phyloP scores from a whole-genome alignment of 2,113 vertebrate genomes.

The Siniperca chuatsi region DNA sequence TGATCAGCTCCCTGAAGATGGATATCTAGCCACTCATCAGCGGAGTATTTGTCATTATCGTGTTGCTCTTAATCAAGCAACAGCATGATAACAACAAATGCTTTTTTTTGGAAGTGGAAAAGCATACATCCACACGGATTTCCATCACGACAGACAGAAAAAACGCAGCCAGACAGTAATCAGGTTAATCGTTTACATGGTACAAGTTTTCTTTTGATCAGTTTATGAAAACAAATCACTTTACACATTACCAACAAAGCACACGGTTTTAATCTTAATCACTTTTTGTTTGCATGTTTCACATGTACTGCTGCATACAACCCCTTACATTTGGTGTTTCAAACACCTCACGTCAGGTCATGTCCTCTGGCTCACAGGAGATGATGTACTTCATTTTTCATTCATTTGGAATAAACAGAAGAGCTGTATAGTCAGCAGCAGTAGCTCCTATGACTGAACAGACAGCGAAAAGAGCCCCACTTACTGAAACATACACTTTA shows the following conservation, averaged over 20 bases:
- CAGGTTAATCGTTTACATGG: too few species aligned
- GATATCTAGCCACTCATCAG: too few species aligned
- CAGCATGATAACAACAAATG: too few species aligned
- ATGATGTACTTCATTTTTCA: neutral
- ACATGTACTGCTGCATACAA: neutral
- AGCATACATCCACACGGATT: too few species aligned
- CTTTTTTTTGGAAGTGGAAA: too few species aligned
- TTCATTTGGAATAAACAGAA: constrained; percentile 1
- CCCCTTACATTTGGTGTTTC: neutral
- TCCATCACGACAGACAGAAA: too few species aligned
- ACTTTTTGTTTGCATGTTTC: neutral
- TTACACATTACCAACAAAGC: neutral
- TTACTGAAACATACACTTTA: neutral
- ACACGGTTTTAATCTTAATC: neutral
- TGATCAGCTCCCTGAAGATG: too few species aligned
- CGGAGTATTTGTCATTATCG: too few species aligned
- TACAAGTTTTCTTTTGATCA: too few species aligned
- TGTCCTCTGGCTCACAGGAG: neutral
- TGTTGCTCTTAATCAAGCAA: too few species aligned
- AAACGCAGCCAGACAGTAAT: too few species aligned
- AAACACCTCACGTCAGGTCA: neutral
- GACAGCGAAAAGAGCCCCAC: neutral
- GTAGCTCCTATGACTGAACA: neutral
- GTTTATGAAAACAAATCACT: too few species aligned
- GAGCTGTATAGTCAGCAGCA: constrained; percentile 1